Conservation (phyloP, 2,797 vertebrate species). For the Anniella stebbinsi region DNA sequence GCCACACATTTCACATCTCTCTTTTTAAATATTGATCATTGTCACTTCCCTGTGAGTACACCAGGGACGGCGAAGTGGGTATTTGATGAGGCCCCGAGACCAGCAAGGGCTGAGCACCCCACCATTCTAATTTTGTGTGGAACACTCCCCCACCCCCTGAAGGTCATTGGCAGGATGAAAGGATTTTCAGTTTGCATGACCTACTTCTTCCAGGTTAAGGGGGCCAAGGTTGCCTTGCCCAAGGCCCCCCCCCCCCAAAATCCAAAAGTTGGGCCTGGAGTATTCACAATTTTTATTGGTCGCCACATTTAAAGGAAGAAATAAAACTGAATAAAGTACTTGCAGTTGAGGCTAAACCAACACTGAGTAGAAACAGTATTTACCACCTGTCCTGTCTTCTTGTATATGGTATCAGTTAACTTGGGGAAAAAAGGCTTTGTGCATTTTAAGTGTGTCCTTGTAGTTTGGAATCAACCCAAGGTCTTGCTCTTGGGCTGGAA, state of each 20-base stretch:
- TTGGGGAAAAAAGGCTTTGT: neutral
- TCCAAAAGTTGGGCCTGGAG: conserved; percentile 4
- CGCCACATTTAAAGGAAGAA: conserved; percentile 19
- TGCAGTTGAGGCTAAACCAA: conserved; percentile 26
- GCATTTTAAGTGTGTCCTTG: conserved; percentile 1
- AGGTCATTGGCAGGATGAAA: conserved; percentile 4
- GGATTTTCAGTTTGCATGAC: conserved; percentile 17
- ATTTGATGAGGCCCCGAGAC: neutral
- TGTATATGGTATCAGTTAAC: neutral
- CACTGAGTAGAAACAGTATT: conserved; percentile 17
- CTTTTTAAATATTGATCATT: neutral
- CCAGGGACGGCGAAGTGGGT: neutral
- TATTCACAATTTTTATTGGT: conserved; percentile 22
- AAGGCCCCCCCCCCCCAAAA: neutral
- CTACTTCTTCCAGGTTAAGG: conserved; percentile 26
- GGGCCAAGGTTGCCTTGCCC: conserved; percentile 8
- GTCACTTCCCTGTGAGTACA: neutral
- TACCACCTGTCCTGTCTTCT: conserved; percentile 10
- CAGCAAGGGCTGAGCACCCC: neutral
- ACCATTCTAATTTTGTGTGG: neutral
- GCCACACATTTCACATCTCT: neutral
- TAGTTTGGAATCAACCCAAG: neutral
- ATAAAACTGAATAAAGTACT: conserved; percentile 33
- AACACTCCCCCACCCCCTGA: neutral
- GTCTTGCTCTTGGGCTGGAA: neutral